Base-by-base conservation (phyloP, 2,113 vertebrate species). In the Accipiter cooperii region DNA sequence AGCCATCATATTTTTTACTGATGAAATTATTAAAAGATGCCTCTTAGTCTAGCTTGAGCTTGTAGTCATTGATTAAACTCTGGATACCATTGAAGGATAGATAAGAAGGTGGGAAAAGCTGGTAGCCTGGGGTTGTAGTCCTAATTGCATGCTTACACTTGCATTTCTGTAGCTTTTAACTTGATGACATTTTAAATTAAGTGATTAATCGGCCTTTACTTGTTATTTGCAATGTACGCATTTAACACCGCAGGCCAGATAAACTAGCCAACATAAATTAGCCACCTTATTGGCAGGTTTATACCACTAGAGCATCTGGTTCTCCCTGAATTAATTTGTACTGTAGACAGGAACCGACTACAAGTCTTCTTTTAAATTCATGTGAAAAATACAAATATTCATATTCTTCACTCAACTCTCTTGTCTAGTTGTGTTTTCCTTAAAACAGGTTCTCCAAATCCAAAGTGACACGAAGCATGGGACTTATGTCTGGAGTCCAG, bases 221-320 rank as follows among this genome's bases (percentile, higher is more conserved):
- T 54, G 69, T 71, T 93, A 84, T 79, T 77, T 92, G 77, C 81
- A 36, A 49, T 9, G 49, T 61, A 85, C 78, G 91, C 78, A 49
- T 80, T 82, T 40, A 87, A 79, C 2, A 10, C 49, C 17, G 31
- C 65, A 84, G 84, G 89, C 79, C 92, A 92, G 64, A 92, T 69
- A 87, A 94, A 96, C 17, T 3, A 92, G 86, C 90, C 78, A 92
- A 78, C 86, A 82, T 90, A 95, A 95, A 91, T 96, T 38, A 97
- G 65, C 40, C 49, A 84, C 49, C 63, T 87, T 69, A 82, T 36
- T 46, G 65, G 70, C 77, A 95, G 74, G 46, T 84, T 92, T 95
- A 87, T 21, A 71, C 34, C 65, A 79, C 40, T 7, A 80, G 52
- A 94, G 69, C 80, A 93, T 46, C 84, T 96, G 80, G 19, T 82